Evolutionary conservation across 2,888 invertebrate species (phyloP), one percentile per base, ranked within the genome.

Genomic region (Myathropa florea): DNA sequence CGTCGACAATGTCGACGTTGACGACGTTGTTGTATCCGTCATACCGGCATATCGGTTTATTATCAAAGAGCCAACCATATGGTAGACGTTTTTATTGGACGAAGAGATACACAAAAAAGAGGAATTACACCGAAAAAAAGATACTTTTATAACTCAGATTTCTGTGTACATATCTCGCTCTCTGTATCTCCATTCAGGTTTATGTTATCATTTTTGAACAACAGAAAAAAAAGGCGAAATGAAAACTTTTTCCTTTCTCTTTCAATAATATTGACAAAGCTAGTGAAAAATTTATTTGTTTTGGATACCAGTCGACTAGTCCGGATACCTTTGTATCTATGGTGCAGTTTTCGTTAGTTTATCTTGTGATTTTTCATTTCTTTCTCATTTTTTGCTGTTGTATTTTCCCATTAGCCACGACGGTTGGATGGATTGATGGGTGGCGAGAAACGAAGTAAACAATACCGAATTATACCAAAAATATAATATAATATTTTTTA

Each of bases 21-120:
- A 46, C 46, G 46, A 46, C 46, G 46, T 46, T 46, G 46, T 46
- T 46, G 46, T 46, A 46, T 46, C 57, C 57, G 24, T 57, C 65
- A 53, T 46, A 61, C 81, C 84, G 84, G 84, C 84, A 76, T 60
- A 60, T 76, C 61, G 24, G 71, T 82, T 78, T 67, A 70, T 75
- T 79, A 73, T 83, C 63, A 83, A 46, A 60, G 60, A 36, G 23
- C 76, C 67, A 81, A 84, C 82, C 85, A 85, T 85, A 85, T 85
- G 85, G 85, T 85, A 78, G 82, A 85, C 85, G 77, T 59, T 77
- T 80, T 83, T 75, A 65, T 72, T 60, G 60, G 46, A 46, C 46
- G 18, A 46, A 46, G 46, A 46, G 46, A 46, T 46, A 46, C 46
- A 46, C 46, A 46, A 46, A 46, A 46, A 46, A 18, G 46, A 64